phyloP scores from a whole-genome alignment of 2,888 invertebrate species.

The Cosmia trapezina region DNA sequence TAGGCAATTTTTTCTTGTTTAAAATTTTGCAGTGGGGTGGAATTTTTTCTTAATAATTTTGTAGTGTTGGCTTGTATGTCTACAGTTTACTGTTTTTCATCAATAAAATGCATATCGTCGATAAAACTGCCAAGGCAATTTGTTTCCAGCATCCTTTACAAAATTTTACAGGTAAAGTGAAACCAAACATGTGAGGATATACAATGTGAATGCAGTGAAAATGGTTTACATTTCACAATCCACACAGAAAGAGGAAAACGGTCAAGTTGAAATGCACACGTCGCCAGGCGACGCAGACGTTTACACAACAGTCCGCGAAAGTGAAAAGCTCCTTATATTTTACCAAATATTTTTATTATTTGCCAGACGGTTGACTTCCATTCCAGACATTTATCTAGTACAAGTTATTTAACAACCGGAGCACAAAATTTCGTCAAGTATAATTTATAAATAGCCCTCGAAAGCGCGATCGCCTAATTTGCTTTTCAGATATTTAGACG shows the following conservation, averaged over 20 bases:
- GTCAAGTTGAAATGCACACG: constrained; percentile 50
- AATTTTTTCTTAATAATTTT: neutral
- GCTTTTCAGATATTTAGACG: constrained; percentile 73
- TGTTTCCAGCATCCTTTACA: neutral
- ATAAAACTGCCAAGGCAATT: neutral
- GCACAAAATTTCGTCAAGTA: constrained; percentile 64
- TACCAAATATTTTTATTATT: constrained; percentile 55
- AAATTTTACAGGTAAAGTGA: constrained; percentile 34
- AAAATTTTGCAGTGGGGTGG: neutral
- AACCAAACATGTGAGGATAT: constrained; percentile 14
- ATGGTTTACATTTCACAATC: constrained; percentile 28
- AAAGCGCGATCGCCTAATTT: constrained; percentile 74
- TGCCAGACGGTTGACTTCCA: constrained; percentile 35
- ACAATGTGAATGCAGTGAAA: constrained; percentile 22
- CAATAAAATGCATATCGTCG: neutral
- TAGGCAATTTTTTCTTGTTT: constrained; percentile 4
- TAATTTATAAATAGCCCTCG: constrained; percentile 74
- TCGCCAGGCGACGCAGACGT: constrained; percentile 24
- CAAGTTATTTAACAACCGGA: constrained; percentile 61
- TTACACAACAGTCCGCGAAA: constrained; percentile 44
- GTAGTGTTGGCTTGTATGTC: neutral
- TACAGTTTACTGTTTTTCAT: neutral
- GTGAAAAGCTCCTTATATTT: constrained; percentile 36
- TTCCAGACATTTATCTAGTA: constrained; percentile 56
- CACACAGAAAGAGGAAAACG: constrained; percentile 33